A percentile compares a stretch with the other conserved stretches of the same genome.
These are phyloP conservation scores for Blastobasis lacticolella DNA, from an alignment of 2,888 invertebrate species.

Conservation along the genomic window DNA sequence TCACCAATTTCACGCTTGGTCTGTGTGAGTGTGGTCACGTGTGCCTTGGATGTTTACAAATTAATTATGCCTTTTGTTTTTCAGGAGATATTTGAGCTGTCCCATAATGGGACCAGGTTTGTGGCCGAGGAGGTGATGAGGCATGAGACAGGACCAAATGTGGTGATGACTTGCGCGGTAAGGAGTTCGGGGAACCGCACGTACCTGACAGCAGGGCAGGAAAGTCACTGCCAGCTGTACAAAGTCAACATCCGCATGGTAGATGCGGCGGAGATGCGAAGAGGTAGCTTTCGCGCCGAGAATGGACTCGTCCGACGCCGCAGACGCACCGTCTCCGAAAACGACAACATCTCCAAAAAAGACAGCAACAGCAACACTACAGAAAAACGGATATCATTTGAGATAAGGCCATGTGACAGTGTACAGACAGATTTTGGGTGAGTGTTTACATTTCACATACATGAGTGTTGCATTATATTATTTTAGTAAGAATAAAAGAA, in stretches of 20 bases:
- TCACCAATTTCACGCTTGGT: constrained; percentile 39
- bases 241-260: constrained; percentile 77
- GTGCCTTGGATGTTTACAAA: background rate
- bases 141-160: constrained; percentile 90
- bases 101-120: constrained; percentile 87
- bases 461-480: no score
- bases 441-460: constrained; percentile 13
- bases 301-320: constrained; percentile 60
- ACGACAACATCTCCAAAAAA: constrained; percentile 63
- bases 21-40: constrained; percentile 5
- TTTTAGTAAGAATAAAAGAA: no score
- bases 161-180: constrained; percentile 93
- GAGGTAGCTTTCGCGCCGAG: constrained; percentile 69
- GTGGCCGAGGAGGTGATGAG: constrained; percentile 91
- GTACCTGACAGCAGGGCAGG: constrained; percentile 91
- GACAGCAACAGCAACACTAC: constrained; percentile 56
- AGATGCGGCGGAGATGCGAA: constrained; percentile 71
- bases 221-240: constrained; percentile 92
- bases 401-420: constrained; percentile 84
- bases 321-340: constrained; percentile 70
- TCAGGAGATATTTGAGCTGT: constrained; percentile 94
- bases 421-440: constrained; percentile 90
- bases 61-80: constrained; percentile 16
- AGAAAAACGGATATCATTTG: constrained; percentile 80
- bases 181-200: constrained; percentile 82